A percentile compares a stretch with the other conserved stretches of the same genome.
Conservation (phyloP, 2,113 vertebrate genomes). For the Pycnonotus jocosus region DNA sequence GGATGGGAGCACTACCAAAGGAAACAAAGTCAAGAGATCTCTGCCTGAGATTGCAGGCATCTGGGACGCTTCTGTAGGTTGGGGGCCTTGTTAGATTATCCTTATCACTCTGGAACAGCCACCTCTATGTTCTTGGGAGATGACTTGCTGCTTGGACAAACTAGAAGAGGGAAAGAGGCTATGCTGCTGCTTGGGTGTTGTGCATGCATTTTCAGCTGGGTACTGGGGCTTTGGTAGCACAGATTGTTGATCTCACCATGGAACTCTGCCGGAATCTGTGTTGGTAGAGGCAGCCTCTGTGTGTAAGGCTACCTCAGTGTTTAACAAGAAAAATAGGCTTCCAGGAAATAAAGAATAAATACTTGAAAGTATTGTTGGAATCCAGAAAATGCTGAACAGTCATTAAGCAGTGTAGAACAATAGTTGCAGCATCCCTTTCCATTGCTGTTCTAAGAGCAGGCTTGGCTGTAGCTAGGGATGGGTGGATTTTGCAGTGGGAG, state of each 20-base stretch:
- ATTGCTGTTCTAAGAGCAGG: not conserved
- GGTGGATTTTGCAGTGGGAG: not conserved
- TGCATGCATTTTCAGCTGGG: accelerated
- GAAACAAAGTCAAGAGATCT: not conserved
- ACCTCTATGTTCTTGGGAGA: not conserved
- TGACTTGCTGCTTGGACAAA: not conserved
- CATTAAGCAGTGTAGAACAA: not conserved
- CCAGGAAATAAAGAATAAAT: not conserved
- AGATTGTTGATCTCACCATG: accelerated
- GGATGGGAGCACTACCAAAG: not conserved
- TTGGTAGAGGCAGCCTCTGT: not conserved
- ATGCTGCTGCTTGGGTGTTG: not conserved
- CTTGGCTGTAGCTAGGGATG: not conserved
- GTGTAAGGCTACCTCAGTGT: not conserved
- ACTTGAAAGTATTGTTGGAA: not conserved
- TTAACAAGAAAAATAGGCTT: not conserved
- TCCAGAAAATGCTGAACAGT: not conserved
- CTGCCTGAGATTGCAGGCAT: not conserved
- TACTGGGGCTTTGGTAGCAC: accelerated
- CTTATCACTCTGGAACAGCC: not conserved
- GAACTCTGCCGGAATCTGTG: not conserved
- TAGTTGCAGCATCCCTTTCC: not conserved
- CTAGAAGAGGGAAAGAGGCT: not conserved
- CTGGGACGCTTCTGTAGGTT: accelerated
- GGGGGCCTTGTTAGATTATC: not conserved